Evolutionary conservation across 2,113 vertebrate species (phyloP).

Genomic region (Mobula birostris): DNA sequence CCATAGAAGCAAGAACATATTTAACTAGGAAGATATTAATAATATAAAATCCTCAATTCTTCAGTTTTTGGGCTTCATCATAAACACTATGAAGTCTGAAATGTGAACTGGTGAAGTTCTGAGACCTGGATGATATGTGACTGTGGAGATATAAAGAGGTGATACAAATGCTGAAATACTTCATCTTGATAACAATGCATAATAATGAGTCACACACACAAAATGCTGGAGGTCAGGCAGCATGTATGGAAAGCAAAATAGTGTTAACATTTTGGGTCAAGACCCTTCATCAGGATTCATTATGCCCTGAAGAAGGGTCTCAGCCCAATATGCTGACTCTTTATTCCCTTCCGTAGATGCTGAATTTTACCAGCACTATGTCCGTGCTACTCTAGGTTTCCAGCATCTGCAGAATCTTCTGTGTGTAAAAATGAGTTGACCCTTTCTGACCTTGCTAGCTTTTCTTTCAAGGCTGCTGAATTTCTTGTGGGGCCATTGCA

Average conservation of each 20-base stretch:
- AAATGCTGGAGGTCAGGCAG: too few species aligned
- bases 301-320: too few species aligned
- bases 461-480: neutral
- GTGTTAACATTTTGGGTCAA: too few species aligned
- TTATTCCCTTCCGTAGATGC: too few species aligned
- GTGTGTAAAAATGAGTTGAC: neutral
- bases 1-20: neutral
- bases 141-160: neutral
- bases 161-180: neutral
- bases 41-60: neutral
- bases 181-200: too few species aligned
- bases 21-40: neutral
- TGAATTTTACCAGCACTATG: too few species aligned
- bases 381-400: too few species aligned
- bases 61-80: neutral
- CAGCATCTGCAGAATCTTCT: too few species aligned
- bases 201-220: too few species aligned
- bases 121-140: neutral
- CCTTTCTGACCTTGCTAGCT: neutral
- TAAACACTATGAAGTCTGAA: neutral
- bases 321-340: too few species aligned
- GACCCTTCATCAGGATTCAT: too few species aligned
- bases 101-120: neutral
- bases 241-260: too few species aligned
- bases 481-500: neutral